phyloP scores from a whole-genome alignment of 2,888 invertebrate genomes.

The Teleiodes luculella region DNA sequence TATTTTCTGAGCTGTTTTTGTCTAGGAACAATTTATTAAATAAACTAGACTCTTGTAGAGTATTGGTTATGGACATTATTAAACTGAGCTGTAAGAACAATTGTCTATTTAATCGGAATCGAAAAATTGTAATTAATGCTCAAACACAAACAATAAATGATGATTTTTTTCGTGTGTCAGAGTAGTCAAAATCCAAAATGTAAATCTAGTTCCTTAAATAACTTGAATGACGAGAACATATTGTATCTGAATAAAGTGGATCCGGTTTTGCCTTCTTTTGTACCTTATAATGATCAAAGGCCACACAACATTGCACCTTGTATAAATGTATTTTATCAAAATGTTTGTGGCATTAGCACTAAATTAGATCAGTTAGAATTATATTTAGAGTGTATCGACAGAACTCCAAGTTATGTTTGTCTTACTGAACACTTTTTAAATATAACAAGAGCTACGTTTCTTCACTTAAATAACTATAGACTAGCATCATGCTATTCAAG shows the following conservation, averaged over 20 bases:
- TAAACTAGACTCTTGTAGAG: not conserved
- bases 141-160: no score
- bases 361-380: not conserved
- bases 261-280: no score
- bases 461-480: not conserved
- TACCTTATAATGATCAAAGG: no score
- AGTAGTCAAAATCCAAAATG: no score
- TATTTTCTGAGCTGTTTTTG: not conserved
- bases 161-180: no score
- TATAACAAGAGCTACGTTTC: not conserved
- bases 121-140: no score
- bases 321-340: slow-evolving; percentile 1
- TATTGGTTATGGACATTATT: not conserved
- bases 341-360: not conserved
- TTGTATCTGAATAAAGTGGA: no score
- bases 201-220: no score
- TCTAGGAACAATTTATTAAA: not conserved
- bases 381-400: not conserved
- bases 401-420: not conserved
- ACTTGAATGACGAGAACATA: no score
- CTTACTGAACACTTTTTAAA: slow-evolving; percentile 10
- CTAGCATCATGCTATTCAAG: not conserved
- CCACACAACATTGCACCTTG: no score
- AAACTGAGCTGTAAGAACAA: not conserved
- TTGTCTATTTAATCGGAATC: no score